Base-by-base conservation (phyloP, 2,888 invertebrate species). In the Andrena trimmerana region DNA sequence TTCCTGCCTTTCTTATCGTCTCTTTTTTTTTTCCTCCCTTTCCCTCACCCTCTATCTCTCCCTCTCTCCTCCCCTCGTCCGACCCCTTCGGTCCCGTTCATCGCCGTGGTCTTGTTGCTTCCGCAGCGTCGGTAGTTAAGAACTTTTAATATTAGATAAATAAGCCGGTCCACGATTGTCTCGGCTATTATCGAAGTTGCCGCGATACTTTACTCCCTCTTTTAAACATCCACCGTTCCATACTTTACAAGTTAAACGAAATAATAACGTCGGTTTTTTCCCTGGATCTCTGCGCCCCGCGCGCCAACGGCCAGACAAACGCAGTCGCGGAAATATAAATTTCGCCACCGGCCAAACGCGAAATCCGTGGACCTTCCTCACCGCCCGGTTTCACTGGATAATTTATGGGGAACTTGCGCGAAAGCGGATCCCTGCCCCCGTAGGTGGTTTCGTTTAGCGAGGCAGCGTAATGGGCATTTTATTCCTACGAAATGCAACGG, bases 91-190 rank as follows among this genome's bases (percentile, higher is more conserved):
- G n/a, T 50, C 0, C 54, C 59, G 29, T 31, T 50, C 65, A 24
- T 60, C 81, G 60, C 8, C 62, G 59, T 36, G 70, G 68, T 69
- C 66, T 60, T 29, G 73, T 74, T 60, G 78, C 81, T 59, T 48
- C 63, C 69, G 59, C 65, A 62, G 72, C 24, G 82, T 52, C 75
- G 84, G 79, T 86, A 85, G 82, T 87, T 87, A 86, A 81, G 83
- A 88, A 88, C 84, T 88, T 89, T 88, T 87, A 86, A 88, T 89
- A 88, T 90, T 81, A 85, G 84, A 86, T 88, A 87, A 89, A 87
- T 84, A 86, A 85, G 81, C 68, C 78, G 81, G 60, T 71, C 67
- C 76, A 62, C 81, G 77, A 88, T 89, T 89, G 83, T 88, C 84
- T 78, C 76, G 82, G 74, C 66, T 71, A 52, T 71, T 67, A 59